Evolutionary conservation across 2,113 vertebrate genomes (phyloP), one percentile per base, ranked within the genome.

Genomic region (Trochalopteron elliotii): DNA sequence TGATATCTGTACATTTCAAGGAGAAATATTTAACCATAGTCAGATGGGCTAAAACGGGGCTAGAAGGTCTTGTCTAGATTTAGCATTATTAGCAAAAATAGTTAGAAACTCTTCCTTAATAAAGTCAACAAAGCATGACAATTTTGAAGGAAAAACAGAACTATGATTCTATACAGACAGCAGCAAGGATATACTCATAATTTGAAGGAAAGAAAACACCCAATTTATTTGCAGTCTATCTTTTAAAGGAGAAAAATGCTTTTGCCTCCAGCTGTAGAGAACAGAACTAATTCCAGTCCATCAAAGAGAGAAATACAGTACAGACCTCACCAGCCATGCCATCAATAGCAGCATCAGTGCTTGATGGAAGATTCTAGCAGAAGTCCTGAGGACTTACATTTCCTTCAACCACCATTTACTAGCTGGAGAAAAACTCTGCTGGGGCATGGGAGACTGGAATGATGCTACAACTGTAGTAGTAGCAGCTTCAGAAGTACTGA

Each of bases 271-370:
- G 82, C 81, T 82, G 56, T 44, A 91, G 55, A 91, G 57, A 64
- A 92, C 63, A 94, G 94, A 91, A 23, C 87, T 82, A 75, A 89
- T 97, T 87, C 70, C 87, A 95, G 83, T 76, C 68, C 61, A 96
- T 79, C 44, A 89, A 76, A 92, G 67, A 96, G 27, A 75, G 72
- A 87, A 95, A 84, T n/a, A 94, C 74, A 11, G 59, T 39, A 77
- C 53, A 96, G 93, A 94, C 82, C 71, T 87, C 77, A n/a, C 84
- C 83, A 93, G 44, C 69, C 65, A 64, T 49, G 42, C 71, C 92
- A 88, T 92, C 83, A 67, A 40, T 4, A 70, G 18, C 37, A 87
- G 56, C 52, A 23, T 11, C 70, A 33, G 17, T 57, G 39, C 42
- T 45, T 70, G 57, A n/a, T 9, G 49, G 56, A 87, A 60, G 75